phyloP scores from a whole-genome alignment of 2,888 invertebrate species.

The Thereva unica region DNA sequence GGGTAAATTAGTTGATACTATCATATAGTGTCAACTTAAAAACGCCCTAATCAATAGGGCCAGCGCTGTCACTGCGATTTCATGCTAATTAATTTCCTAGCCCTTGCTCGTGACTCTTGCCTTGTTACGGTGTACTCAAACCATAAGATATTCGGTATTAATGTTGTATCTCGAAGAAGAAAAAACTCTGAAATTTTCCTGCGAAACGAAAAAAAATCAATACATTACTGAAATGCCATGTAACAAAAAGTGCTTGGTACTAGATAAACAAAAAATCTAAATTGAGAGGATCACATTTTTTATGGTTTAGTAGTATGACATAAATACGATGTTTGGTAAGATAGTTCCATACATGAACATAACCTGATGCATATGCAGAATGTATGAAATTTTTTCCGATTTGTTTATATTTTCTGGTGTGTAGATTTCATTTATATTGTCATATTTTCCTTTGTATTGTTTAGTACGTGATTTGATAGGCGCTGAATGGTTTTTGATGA shows the following conservation, averaged over 20 bases:
- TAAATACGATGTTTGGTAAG: too few species aligned
- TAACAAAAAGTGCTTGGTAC: constrained; percentile 4
- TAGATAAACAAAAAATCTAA: background rate
- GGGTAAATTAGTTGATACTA: constrained; percentile 19
- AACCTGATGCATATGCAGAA: too few species aligned
- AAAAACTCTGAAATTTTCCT: constrained; percentile 86
- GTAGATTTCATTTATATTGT: too few species aligned
- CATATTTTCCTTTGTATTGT: too few species aligned
- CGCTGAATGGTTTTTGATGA: too few species aligned
- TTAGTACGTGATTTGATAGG: too few species aligned
- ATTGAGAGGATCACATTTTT: background rate
- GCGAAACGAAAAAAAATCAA: constrained; percentile 42
- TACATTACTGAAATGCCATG: background rate
- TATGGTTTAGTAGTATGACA: too few species aligned
- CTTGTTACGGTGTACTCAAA: constrained; percentile 89
- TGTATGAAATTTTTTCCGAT: too few species aligned
- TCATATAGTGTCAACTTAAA: constrained; percentile 6
- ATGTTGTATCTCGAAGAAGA: constrained; percentile 83
- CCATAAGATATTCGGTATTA: constrained; percentile 91
- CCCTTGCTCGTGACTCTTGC: constrained; percentile 78
- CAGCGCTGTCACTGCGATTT: constrained; percentile 78
- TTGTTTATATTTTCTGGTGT: too few species aligned
- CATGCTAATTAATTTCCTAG: constrained; percentile 78
- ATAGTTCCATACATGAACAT: too few species aligned
- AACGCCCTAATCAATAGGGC: constrained; percentile 34